These are phyloP conservation scores for Drosophila hawaiiensis DNA, from an alignment of 2,888 invertebrate genomes.

Conservation along the genomic window DNA sequence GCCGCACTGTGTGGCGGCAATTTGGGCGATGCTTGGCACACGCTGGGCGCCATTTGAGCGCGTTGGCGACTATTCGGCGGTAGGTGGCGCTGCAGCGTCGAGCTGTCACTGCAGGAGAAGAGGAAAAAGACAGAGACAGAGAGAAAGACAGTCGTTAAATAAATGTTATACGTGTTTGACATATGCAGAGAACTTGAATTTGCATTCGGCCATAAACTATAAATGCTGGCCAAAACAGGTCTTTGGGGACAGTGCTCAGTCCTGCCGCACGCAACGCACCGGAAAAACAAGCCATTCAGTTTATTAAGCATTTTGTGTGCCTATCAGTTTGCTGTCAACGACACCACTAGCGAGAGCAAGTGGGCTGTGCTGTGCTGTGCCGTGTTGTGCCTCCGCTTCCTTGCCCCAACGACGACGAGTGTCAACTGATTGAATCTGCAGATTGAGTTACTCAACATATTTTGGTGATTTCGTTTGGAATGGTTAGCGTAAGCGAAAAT, in stretches of 20 bases:
- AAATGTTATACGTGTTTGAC: conserved; percentile 46
- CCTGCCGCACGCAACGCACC: conserved; percentile 65
- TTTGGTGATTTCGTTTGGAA: conserved; percentile 3
- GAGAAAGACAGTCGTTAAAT: conserved; percentile 52
- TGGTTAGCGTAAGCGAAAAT: conserved; percentile 57
- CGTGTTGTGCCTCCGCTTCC: conserved; percentile 35
- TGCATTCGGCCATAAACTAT: conserved; percentile 44
- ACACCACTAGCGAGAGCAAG: conserved; percentile 41
- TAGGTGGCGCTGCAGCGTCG: conserved; percentile 78
- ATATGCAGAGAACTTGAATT: conserved; percentile 75
- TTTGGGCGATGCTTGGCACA: conserved; percentile 83
- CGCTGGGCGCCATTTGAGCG: conserved; percentile 86
- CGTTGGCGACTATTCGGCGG: conserved; percentile 31
- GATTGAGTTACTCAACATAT: conserved; percentile 62
- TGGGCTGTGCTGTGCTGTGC: conserved; percentile 20
- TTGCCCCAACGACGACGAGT: conserved; percentile 32
- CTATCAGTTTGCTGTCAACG: conserved; percentile 64
- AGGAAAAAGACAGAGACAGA: conserved; percentile 26
- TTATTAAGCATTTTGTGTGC: conserved; percentile 69
- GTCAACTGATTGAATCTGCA: conserved; percentile 47
- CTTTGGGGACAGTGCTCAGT: conserved; percentile 5
- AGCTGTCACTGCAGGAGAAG: conserved; percentile 85
- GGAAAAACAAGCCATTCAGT: conserved; percentile 77
- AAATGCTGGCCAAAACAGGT: conserved; percentile 37
- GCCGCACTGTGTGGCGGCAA: conserved; percentile 67